These are phyloP conservation scores for Echinarachnius parma DNA, from an alignment of 53 echinoderm and acorn worm species.

Conservation along the genomic window DNA sequence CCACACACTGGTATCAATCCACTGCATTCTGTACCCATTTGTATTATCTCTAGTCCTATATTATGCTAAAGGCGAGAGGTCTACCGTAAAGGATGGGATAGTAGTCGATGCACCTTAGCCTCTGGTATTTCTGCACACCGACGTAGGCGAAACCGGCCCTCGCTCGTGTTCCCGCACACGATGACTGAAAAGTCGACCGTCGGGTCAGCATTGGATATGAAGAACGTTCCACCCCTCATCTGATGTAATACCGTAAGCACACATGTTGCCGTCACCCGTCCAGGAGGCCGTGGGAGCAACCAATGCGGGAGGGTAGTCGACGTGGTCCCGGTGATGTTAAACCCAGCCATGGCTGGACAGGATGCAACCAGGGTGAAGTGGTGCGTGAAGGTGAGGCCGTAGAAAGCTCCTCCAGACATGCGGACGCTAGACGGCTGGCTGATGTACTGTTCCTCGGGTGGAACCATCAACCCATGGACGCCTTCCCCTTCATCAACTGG, in stretches of 20 bases:
- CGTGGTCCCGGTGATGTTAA: too few relatives aligned
- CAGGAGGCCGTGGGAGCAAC: background rate
- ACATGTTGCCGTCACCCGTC: conserved; percentile 2
- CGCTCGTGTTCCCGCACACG: too few relatives aligned
- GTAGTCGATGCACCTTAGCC: conserved; percentile 23
- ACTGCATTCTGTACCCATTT: too few relatives aligned
- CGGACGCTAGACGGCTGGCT: conserved; percentile 1
- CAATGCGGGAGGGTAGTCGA: too few relatives aligned
- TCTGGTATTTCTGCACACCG: conserved; percentile 16
- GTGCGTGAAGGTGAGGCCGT: background rate
- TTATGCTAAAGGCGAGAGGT: background rate
- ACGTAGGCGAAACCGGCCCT: conserved; percentile 25
- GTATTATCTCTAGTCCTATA: too few relatives aligned
- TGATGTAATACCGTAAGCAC: background rate
- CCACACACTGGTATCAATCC: too few relatives aligned
- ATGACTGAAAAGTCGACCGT: too few relatives aligned
- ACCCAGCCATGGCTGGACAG: background rate
- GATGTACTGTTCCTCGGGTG: conserved; percentile 41
- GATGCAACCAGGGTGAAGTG: conserved; percentile 19
- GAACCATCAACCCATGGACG: conserved; percentile 35
- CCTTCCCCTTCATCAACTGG: conserved; percentile 12
- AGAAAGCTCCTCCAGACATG: background rate
- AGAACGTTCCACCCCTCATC: background rate
- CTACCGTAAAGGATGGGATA: conserved; percentile 3
- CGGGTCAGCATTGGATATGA: too few relatives aligned